Conservation (phyloP, 2,113 vertebrate genomes). For the Parotia lawesii region DNA sequence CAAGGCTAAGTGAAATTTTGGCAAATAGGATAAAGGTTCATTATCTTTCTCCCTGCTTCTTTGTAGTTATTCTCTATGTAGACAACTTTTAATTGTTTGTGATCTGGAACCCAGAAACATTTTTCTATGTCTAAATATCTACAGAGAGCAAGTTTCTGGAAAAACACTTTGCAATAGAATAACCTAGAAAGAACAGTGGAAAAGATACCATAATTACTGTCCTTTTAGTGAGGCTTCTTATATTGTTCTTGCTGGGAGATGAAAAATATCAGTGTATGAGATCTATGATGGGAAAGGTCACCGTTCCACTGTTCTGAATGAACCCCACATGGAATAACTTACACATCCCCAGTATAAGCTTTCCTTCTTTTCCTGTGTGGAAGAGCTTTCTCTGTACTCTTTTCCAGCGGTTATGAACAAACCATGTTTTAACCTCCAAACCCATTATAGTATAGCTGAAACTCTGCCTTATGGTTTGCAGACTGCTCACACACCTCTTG, state of each 20-base stretch:
- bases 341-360: not conserved
- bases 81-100: not conserved
- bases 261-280: not conserved
- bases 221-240: not conserved
- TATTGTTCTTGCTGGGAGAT: not conserved
- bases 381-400: not conserved
- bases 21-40: not conserved
- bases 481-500: not conserved
- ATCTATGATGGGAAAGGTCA: not conserved
- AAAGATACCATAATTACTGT: not conserved
- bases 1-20: not conserved
- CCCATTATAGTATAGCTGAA: rapidly evolving
- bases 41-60: not conserved
- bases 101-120: not conserved
- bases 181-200: not conserved
- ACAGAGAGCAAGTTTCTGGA: not conserved
- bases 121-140: not conserved
- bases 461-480: not conserved
- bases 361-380: not conserved
- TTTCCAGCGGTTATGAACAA: not conserved
- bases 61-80: not conserved
- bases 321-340: not conserved
- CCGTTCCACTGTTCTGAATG: not conserved
- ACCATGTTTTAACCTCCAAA: not conserved
- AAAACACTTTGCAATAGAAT: not conserved